Evolutionary conservation across 1,140 invertebrate species (phyloP).

Genomic region (Drosophila busckii): DNA sequence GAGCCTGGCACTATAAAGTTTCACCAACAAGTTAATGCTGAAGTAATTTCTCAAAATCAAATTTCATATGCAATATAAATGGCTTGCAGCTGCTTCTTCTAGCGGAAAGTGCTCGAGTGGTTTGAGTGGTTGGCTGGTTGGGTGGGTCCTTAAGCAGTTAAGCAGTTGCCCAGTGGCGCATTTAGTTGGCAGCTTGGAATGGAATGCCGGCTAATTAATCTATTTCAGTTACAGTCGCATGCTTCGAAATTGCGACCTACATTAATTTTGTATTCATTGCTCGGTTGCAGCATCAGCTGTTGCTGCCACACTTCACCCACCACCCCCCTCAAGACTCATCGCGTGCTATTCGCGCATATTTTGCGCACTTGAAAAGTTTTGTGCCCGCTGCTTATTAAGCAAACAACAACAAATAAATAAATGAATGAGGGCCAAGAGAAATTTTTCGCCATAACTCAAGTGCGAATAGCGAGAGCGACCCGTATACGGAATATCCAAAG

Average conservation of each 20-base stretch:
- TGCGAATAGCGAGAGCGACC: slow-evolving; percentile 35
- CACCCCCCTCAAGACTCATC: background rate
- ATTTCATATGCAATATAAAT: slow-evolving; percentile 38
- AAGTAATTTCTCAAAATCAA: slow-evolving; percentile 24
- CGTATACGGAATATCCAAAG: slow-evolving; percentile 28
- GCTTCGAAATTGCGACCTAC: slow-evolving; percentile 71
- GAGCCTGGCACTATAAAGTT: too few species aligned
- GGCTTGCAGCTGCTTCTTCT: slow-evolving; percentile 19
- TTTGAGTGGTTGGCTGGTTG: background rate
- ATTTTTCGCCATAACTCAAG: slow-evolving; percentile 68
- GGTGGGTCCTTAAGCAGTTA: slow-evolving; percentile 1
- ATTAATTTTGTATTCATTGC: slow-evolving; percentile 74
- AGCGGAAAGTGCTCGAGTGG: background rate
- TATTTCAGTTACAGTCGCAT: slow-evolving; percentile 64
- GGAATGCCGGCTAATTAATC: slow-evolving; percentile 72
- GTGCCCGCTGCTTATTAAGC: slow-evolving; percentile 63
- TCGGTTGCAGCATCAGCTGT: slow-evolving; percentile 58
- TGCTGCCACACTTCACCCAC: slow-evolving; percentile 25
- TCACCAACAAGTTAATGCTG: too few species aligned
- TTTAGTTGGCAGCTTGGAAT: too few species aligned
- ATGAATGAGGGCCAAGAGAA: slow-evolving; percentile 39
- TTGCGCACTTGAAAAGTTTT: slow-evolving; percentile 69
- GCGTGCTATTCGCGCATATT: slow-evolving; percentile 63
- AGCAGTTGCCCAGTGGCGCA: slow-evolving; percentile 14
- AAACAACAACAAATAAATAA: slow-evolving; percentile 25